Percentiles rank a stretch among this genome's conserved stretches.
Evolutionary conservation across 1,140 invertebrate species (phyloP).

Genomic region (Drosophila pseudoobscura): DNA sequence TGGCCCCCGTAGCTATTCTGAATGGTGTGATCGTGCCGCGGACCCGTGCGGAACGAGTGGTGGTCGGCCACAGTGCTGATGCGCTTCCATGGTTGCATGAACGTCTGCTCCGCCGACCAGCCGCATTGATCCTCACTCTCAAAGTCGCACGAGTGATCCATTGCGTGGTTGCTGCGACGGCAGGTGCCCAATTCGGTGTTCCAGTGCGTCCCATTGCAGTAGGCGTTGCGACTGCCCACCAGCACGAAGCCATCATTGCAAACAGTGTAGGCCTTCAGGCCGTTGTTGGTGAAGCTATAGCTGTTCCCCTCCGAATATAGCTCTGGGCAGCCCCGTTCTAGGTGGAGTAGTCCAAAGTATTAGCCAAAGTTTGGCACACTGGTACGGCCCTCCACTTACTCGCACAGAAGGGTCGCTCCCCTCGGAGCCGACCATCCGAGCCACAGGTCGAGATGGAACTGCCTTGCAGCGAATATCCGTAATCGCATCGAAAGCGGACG

Average conservation of each 20-base stretch:
- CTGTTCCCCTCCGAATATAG: constrained; percentile 27
- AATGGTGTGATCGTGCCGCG: constrained; percentile 73
- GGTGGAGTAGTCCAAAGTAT: neutral
- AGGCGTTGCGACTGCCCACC: constrained; percentile 49
- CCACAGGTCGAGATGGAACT: neutral
- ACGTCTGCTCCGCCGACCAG: constrained; percentile 37
- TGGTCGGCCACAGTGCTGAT: constrained; percentile 42
- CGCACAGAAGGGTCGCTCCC: constrained; percentile 56
- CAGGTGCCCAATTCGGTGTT: constrained; percentile 68
- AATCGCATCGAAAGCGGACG: constrained; percentile 35
- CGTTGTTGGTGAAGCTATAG: neutral
- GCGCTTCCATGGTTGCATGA: constrained; percentile 52
- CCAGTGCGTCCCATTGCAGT: constrained; percentile 70
- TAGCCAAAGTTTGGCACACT: neutral
- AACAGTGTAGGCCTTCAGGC: constrained; percentile 21
- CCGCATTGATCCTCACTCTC: constrained; percentile 71
- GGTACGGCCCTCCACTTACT: constrained; percentile 42
- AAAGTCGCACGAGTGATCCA: constrained; percentile 68
- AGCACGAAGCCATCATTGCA: constrained; percentile 63
- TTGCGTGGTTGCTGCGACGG: constrained; percentile 42
- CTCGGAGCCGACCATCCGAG: constrained; percentile 15
- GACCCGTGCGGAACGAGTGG: constrained; percentile 60
- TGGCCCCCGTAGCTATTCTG: constrained; percentile 54
- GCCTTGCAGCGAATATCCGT: constrained; percentile 27
- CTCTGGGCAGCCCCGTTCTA: constrained; percentile 48